phyloP scores from a whole-genome alignment of 23 tunicate genomes.

The Halocynthia aurantium region DNA sequence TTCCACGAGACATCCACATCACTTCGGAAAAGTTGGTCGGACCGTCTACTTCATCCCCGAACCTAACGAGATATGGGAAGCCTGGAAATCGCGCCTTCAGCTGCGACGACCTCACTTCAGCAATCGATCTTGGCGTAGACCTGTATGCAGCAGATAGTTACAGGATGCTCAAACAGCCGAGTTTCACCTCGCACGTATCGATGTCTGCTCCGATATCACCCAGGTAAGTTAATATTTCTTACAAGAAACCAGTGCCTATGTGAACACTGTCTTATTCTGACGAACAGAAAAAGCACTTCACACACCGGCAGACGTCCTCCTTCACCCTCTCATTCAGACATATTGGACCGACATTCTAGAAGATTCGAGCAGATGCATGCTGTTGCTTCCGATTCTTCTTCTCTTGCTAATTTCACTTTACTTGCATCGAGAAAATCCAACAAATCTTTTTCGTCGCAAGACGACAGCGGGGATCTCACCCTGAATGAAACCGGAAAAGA shows the following conservation, averaged over 20 bases:
- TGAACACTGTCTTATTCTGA: not conserved
- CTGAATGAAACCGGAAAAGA: not conserved
- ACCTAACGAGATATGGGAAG: not conserved
- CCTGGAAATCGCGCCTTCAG: not conserved
- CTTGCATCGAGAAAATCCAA: not conserved
- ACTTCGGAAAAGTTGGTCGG: not conserved
- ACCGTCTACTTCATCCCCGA: constrained; percentile 1
- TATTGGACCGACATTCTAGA: constrained; percentile 1
- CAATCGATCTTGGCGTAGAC: not conserved
- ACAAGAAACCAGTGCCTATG: not conserved
- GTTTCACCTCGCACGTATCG: not conserved
- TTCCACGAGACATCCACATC: not conserved
- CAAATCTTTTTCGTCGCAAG: not conserved
- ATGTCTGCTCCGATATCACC: constrained; percentile 12
- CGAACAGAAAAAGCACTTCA: not conserved
- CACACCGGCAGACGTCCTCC: not conserved
- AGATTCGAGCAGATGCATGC: not conserved
- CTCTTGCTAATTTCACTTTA: constrained; percentile 1
- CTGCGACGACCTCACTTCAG: constrained; percentile 3
- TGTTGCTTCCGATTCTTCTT: not conserved
- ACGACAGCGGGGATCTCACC: not conserved
- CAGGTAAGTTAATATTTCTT: not conserved
- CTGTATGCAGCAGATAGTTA: constrained; percentile 1
- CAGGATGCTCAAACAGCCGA: constrained; percentile 6
- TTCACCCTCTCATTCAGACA: not conserved